These are phyloP conservation scores for Melanerpes aurifrons DNA, from an alignment of 2,113 vertebrate species.

Conservation along the genomic window DNA sequence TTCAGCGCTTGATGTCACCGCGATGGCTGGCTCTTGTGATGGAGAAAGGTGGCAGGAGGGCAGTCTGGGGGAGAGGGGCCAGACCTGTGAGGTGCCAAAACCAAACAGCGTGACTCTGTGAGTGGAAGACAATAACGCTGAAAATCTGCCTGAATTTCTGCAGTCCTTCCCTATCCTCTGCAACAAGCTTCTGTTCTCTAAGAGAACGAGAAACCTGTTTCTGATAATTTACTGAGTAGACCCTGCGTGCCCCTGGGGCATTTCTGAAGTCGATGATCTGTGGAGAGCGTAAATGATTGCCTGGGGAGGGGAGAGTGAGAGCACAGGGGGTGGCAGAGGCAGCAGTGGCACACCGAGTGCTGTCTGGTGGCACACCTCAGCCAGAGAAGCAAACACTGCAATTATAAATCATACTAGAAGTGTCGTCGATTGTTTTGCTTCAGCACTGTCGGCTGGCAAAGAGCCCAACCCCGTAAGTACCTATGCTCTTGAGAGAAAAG, in stretches of 20 bases:
- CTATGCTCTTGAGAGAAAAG: not conserved
- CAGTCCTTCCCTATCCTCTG: not conserved
- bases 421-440: not conserved
- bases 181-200: not conserved
- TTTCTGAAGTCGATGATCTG: not conserved
- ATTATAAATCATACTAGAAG: not conserved
- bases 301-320: not conserved
- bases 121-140: not conserved
- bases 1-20: not conserved
- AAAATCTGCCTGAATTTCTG: not conserved
- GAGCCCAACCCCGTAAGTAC: not conserved
- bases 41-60: not conserved
- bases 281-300: slow-evolving; percentile 36
- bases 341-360: accelerated
- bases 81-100: not conserved
- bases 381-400: not conserved
- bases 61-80: not conserved
- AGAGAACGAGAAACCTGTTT: not conserved
- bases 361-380: accelerated
- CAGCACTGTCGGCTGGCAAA: not conserved
- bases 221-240: not conserved
- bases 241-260: accelerated
- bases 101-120: not conserved
- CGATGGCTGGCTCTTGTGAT: accelerated
- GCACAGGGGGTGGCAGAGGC: not conserved